phyloP scores from a whole-genome alignment of 2,888 invertebrate genomes.

The Nomada goodeniana region DNA sequence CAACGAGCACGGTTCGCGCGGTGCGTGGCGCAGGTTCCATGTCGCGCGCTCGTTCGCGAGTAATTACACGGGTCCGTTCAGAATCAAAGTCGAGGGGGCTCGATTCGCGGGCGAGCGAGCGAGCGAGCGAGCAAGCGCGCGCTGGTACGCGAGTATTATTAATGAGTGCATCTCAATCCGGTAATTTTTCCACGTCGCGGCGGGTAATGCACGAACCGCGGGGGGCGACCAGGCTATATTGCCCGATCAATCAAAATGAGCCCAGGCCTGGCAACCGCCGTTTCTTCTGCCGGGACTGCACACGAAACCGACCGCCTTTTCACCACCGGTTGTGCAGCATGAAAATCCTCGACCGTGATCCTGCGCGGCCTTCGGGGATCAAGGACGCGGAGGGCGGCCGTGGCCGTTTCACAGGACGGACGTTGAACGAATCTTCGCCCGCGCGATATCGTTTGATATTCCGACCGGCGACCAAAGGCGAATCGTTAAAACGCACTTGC shows the following conservation, averaged over 20 bases:
- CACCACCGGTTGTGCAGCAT: slow-evolving; percentile 45
- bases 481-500: slow-evolving; percentile 59
- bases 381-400: slow-evolving; percentile 46
- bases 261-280: slow-evolving; percentile 74
- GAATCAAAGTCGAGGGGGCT: slow-evolving; percentile 58
- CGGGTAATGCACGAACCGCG: slow-evolving; percentile 82
- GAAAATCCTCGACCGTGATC: slow-evolving; percentile 68
- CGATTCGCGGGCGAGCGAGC: slow-evolving; percentile 48
- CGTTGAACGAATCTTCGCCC: background rate
- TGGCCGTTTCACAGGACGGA: background rate
- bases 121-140: slow-evolving; percentile 31
- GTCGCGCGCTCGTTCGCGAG: slow-evolving; percentile 52
- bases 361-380: slow-evolving; percentile 50
- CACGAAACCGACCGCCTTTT: slow-evolving; percentile 68
- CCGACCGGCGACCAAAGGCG: background rate
- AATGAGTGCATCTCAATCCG: slow-evolving; percentile 84
- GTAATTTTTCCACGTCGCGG: slow-evolving; percentile 82
- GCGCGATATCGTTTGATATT: slow-evolving; percentile 35
- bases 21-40: slow-evolving; percentile 6
- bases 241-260: slow-evolving; percentile 83
- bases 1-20: slow-evolving; percentile 11
- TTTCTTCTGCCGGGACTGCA: slow-evolving; percentile 47
- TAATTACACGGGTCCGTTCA: slow-evolving; percentile 57
- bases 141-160: slow-evolving; percentile 77
- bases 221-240: slow-evolving; percentile 83